Base-by-base conservation (phyloP, 2,113 vertebrate genomes). In the Micromys minutus region DNA sequence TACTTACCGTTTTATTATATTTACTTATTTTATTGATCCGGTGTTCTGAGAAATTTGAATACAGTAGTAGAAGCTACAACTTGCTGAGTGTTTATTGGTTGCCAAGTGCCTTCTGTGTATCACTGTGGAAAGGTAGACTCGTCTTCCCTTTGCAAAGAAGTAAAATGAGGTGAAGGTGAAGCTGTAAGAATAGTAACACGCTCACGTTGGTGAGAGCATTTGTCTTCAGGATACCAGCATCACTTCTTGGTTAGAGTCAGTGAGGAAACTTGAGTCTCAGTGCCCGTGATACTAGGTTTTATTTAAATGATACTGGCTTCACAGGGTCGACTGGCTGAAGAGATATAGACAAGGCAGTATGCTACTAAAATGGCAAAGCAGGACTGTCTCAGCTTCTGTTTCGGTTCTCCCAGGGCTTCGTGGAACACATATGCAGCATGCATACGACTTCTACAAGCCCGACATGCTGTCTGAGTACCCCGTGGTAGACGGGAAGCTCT, bases 361-460 rank as follows among this genome's bases (percentile, higher is more conserved):
- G 39, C 45, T 93, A 22, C 59, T 93, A 81, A 72, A 42, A 45
- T 55, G 10, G 11, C 75, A 10, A 74, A 84, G 15, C 95, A 90
- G 77, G 94, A 76, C 39, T 69, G 65, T 12, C 71, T 52, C 50
- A 50, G 0, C 77, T 92, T 89, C 3, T 0, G 69, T 96, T 97
- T 96, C 63, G 86, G 22, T 72, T 95, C 24, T 75, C 0, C 11
- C 91, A 99, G 99, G 99, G 63, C 97, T 99, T 91, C 99, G 99
- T 87, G 99, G 99, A 83, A 99, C 99, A 47, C 99, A 99, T 85
- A 99, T 99, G 99, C 99, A 99, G 95, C 99, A 99, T 3, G 99
- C 99, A 0, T 99, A 99, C 79, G 99, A 99, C 98, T 99, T 99
- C 96, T 99, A 99, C 95, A 99, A 99, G 88, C 99, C 99, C 6